These are phyloP conservation scores for Bostrychus sinensis DNA, from an alignment of 2,113 vertebrate genomes.

Conservation along the genomic window DNA sequence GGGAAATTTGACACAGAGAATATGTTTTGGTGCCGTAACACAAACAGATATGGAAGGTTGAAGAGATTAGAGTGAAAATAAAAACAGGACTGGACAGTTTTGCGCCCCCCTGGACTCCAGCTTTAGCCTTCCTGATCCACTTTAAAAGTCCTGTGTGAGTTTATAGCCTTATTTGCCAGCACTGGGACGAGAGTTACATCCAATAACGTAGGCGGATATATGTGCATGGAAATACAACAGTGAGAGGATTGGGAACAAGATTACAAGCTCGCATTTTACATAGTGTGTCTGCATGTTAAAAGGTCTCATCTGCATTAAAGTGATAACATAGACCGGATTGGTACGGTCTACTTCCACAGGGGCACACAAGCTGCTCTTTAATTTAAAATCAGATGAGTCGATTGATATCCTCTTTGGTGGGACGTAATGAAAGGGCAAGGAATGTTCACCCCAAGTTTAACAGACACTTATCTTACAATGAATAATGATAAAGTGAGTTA, in stretches of 20 bases:
- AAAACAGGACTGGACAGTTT: slow-evolving; percentile 48
- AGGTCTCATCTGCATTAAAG: slow-evolving; percentile 9
- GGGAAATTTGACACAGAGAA: slow-evolving; percentile 24
- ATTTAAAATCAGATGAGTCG: slow-evolving; percentile 65
- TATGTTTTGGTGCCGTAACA: slow-evolving; percentile 22
- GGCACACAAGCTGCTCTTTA: slow-evolving; percentile 61
- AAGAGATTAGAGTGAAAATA: slow-evolving; percentile 28
- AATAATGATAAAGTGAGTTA: neutral
- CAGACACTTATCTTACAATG: neutral
- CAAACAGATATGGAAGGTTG: slow-evolving; percentile 27
- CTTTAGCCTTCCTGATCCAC: slow-evolving; percentile 29
- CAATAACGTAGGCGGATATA: slow-evolving; percentile 6
- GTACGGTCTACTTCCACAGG: slow-evolving; percentile 16
- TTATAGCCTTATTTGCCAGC: slow-evolving; percentile 21
- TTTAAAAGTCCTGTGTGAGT: slow-evolving; percentile 22
- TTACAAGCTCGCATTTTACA: neutral
- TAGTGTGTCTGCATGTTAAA: slow-evolving; percentile 2
- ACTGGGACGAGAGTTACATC: neutral
- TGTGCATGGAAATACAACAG: slow-evolving; percentile 10
- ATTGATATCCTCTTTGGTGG: slow-evolving; percentile 10
- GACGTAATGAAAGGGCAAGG: slow-evolving; percentile 18
- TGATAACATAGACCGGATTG: neutral
- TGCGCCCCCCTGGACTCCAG: slow-evolving; percentile 18
- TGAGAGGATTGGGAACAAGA: slow-evolving; percentile 10
- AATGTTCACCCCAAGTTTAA: slow-evolving; percentile 23